Evolutionary conservation across 2,113 vertebrate genomes (phyloP).

Genomic region (Cettia cetti): DNA sequence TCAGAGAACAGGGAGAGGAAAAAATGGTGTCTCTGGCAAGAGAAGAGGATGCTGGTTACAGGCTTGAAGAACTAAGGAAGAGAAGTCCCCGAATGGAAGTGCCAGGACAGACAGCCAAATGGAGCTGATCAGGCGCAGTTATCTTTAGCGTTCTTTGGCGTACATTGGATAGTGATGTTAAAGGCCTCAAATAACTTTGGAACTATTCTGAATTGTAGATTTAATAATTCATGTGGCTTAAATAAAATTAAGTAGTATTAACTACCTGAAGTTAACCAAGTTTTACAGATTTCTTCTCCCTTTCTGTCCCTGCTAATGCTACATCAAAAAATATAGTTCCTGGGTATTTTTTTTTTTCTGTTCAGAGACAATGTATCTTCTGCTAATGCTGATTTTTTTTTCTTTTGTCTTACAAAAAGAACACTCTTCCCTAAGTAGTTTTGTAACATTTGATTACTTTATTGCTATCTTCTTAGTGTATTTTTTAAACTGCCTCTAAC

Average conservation of each 20-base stretch:
- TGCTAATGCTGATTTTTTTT: background rate
- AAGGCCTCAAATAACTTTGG: conserved; percentile 5
- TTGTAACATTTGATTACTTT: background rate
- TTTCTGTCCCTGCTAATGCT: background rate
- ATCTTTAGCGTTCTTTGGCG: background rate
- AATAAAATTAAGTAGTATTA: background rate
- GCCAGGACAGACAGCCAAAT: background rate
- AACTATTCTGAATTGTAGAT: background rate
- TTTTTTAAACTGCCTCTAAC: background rate
- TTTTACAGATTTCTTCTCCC: background rate
- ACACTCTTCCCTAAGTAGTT: background rate
- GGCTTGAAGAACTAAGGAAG: background rate
- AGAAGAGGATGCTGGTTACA: background rate
- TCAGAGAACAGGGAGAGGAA: background rate
- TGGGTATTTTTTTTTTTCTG: background rate
- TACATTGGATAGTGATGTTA: background rate
- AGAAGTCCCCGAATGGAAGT: background rate
- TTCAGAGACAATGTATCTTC: background rate
- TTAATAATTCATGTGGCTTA: background rate
- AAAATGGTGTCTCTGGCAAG: background rate
- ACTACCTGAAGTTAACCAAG: background rate
- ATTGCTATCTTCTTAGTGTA: background rate
- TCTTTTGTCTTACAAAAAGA: background rate
- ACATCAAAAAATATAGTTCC: background rate
- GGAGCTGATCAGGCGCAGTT: background rate